Evolutionary conservation across 2,888 invertebrate species (phyloP), one percentile per base, ranked within the genome.

Genomic region (Willowsia nigromaculata): DNA sequence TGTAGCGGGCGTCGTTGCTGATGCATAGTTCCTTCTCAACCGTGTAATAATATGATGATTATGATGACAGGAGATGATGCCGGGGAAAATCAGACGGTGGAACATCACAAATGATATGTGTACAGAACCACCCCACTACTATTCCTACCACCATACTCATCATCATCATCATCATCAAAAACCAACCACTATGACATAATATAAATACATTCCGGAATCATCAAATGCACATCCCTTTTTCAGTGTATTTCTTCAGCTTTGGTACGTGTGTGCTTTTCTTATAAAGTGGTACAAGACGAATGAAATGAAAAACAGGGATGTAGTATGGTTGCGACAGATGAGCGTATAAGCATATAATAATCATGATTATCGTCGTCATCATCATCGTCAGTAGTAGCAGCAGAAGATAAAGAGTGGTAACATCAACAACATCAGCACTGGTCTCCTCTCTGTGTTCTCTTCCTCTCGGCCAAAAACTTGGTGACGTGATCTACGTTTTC

Each of bases 11-110:
- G n/a, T 30, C 80, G 78, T 82, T 68, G 47, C 53, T 83, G 82
- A 76, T 59, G 88, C 88, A 88, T 83, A 76, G 88, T 88, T 88
- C 88, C 88, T 88, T 62, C 82, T 88, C 88, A 88, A 62, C 82
- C 88, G 76, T 88, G 71, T 88, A 88, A 88, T 88, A 88, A 82
- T 76, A 88, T 47, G 82, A 88, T 88, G 88, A 88, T 88, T 56
- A 88, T 62, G 88, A 88, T 88, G 88, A 88, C 88, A 88, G 82
- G 88, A 88, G 74, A 81, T 81, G 88, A 78, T 5, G 82, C 82
- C 88, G 88, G 88, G 85, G 76, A 88, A 88, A 87, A 76, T 88
- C 88, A 88, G 88, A 88, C 82, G 81, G 88, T 83, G 88, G 82
- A 88, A 88, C 88, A 83, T 80, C 85, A 74, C 74, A 74, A 74